Evolutionary conservation across 2,797 vertebrate species (phyloP), one percentile per base, ranked within the genome.

Genomic region (Rhinatrema bivittatum): DNA sequence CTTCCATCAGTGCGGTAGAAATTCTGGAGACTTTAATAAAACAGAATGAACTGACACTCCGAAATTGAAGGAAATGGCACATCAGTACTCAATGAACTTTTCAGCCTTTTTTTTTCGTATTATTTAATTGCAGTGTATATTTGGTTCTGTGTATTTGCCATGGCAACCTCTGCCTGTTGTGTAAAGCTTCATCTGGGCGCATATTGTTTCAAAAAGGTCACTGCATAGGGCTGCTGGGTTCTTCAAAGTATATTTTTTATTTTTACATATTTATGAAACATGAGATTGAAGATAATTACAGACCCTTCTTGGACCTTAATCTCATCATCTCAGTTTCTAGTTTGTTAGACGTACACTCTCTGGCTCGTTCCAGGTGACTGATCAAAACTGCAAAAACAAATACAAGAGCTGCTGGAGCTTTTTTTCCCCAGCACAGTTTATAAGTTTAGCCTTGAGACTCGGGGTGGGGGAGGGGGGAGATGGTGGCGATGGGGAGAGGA

Each of bases 111-210:
- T 10, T 23, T 0, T 24, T 31, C 31, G 8, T n/a, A n/a, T n/a
- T n/a, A 29, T 6, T 2, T 34, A 50, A 53, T 34, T 48, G 56
- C 35, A 9, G 43, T 25, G 57, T 20, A 43, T 31, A 68, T 13
- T 47, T 61, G 12, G 61, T 20, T 6, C 48, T 50, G 47, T 36
- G 13, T 7, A 52, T 63, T 65, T 31, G 56, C 66, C 61, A 72
- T 70, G 66, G 66, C 70, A 72, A 72, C 66, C 60, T 58, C 26
- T 6, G 58, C 53, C 53, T 14, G 62, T 55, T n/a, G 53, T 26
- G 31, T 10, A 21, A 39, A 36, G 32, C 51, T 29, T 55, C 60
- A 46, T 40, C 31, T 10, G 58, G 34, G 63, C 61, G 1, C 59
- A 18, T 46, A 60, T 50, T 42, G 64, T 25, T 56, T 56, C 17